These are phyloP conservation scores for Anomalospiza imberbis DNA, from an alignment of 2,797 vertebrate genomes.

Conservation along the genomic window DNA sequence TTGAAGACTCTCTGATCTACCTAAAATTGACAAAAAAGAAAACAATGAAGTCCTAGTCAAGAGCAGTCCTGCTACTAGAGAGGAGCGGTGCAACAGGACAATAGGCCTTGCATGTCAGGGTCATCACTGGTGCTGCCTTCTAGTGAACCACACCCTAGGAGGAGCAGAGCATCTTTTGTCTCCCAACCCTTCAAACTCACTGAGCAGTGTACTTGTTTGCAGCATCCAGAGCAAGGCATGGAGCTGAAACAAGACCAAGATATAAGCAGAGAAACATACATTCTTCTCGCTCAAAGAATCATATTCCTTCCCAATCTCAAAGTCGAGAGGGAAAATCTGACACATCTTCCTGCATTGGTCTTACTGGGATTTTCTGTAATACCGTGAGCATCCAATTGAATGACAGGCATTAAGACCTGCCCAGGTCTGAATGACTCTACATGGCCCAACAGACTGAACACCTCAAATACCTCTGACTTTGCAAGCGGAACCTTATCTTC, in stretches of 20 bases:
- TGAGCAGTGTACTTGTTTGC: background rate
- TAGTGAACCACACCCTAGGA: background rate
- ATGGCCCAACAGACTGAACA: background rate
- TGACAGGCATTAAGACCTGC: background rate
- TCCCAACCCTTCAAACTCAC: background rate
- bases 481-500: background rate
- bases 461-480: background rate
- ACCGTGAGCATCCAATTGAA: background rate
- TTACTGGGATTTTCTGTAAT: background rate
- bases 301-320: background rate
- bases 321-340: background rate
- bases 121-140: background rate
- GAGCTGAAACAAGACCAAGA: background rate
- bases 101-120: accelerated
- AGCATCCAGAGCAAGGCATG: background rate
- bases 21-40: conserved; percentile 61
- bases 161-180: background rate
- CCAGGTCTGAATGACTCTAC: background rate
- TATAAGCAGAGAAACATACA: background rate
- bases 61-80: background rate
- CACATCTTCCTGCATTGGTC: background rate
- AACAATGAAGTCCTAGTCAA: background rate
- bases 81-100: background rate
- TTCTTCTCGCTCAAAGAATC: background rate
- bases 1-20: conserved; percentile 94